These are phyloP conservation scores for Catostylus mosaicus DNA, from an alignment of 30 jellyfish, hydroid and myxozoan genomes.

Conservation along the genomic window DNA sequence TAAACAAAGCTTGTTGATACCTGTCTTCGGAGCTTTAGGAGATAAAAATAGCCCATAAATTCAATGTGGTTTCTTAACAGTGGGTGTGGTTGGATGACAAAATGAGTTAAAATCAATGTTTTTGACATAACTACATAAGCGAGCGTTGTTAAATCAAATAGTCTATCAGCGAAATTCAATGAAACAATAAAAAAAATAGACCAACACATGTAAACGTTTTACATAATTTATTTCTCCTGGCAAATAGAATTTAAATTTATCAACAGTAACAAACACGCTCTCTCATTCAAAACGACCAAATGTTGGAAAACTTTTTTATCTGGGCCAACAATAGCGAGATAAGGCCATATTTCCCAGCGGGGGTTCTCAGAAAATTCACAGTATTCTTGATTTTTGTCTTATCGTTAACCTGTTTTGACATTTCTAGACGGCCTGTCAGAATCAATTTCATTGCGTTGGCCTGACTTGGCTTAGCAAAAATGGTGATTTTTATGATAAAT, in stretches of 20 bases:
- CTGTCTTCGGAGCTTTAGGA: no score
- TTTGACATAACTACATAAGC: no score
- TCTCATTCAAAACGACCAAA: not conserved
- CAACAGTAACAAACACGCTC: constrained; percentile 10
- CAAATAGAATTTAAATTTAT: constrained; percentile 4
- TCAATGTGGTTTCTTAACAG: no score
- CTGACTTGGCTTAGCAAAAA: no score
- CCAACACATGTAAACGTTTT: constrained; percentile 9
- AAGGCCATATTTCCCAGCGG: not conserved
- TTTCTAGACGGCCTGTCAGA: not conserved
- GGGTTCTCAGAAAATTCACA: not conserved
- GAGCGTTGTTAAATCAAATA: not conserved
- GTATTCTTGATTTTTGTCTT: not conserved
- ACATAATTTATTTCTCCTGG: constrained; percentile 19
- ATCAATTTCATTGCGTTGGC: not conserved
- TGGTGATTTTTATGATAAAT: no score
- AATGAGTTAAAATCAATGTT: no score
- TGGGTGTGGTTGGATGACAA: no score
- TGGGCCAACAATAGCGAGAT: constrained; percentile 4
- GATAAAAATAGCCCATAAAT: no score
- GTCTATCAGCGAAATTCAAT: not conserved
- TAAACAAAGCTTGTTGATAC: no score
- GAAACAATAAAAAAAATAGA: not conserved
- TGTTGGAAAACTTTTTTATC: not conserved
- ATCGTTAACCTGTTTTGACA: not conserved